phyloP scores from a whole-genome alignment of 2,113 vertebrate species.

The Melanerpes formicivorus region DNA sequence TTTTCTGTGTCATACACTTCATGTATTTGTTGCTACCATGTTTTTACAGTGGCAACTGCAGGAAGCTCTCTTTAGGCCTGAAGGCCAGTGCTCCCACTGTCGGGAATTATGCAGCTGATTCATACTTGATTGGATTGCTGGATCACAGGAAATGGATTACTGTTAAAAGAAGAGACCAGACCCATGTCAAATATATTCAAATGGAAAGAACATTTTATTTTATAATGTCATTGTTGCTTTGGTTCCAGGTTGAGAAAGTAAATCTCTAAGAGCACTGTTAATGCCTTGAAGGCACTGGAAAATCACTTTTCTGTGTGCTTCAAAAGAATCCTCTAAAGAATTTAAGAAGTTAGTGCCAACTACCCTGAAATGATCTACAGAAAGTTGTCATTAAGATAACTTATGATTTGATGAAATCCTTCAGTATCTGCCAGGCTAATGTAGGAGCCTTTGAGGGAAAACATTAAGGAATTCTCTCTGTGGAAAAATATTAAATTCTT shows the following conservation, averaged over 20 bases:
- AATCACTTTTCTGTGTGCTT: conserved; percentile 34
- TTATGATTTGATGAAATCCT: conserved; percentile 35
- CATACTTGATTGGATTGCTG: conserved; percentile 16
- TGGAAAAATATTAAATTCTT: conserved; percentile 24
- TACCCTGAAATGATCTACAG: conserved; percentile 20
- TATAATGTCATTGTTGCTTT: conserved; percentile 7
- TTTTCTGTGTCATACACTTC: neutral
- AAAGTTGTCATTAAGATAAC: conserved; percentile 26
- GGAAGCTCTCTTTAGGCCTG: neutral
- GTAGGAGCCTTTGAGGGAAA: conserved; percentile 25
- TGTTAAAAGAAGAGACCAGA: neutral
- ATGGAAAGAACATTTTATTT: conserved; percentile 33
- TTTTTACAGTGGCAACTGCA: neutral
- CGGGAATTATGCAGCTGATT: neutral
- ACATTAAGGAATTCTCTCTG: conserved; percentile 10
- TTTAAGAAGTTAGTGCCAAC: conserved; percentile 22
- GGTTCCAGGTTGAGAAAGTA: conserved; percentile 8
- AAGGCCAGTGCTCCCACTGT: neutral
- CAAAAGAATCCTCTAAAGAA: conserved; percentile 40
- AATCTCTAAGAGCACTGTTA: neutral
- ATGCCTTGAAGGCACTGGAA: conserved; percentile 15
- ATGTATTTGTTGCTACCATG: neutral
- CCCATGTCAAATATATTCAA: conserved; percentile 12
- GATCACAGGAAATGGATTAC: neutral
- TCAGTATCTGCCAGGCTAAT: conserved; percentile 33